Conservation (phyloP, 1,140 invertebrate species). For the Aphidius ervi region DNA sequence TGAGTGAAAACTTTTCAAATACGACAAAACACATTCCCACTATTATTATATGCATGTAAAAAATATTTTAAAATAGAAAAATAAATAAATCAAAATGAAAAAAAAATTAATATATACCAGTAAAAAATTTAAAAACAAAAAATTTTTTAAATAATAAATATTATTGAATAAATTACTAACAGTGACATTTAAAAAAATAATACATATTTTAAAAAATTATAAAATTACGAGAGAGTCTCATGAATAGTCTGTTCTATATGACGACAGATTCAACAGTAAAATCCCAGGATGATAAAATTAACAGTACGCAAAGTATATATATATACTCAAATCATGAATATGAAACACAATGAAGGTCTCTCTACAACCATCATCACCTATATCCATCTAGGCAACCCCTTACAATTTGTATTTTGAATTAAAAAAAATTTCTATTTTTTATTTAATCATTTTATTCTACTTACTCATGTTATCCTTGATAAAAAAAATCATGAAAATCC, state of each 20-base stretch:
- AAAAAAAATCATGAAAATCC: background rate
- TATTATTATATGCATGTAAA: no score
- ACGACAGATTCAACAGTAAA: slow-evolving; percentile 11
- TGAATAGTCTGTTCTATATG: slow-evolving; percentile 12
- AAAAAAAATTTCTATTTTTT: background rate
- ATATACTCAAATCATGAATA: slow-evolving; percentile 24
- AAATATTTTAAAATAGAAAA: no score
- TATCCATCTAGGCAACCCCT: slow-evolving; percentile 1
- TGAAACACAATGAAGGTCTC: slow-evolving; percentile 21
- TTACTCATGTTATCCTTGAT: background rate
- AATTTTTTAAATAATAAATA: no score
- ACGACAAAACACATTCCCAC: no score
- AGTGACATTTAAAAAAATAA: background rate
- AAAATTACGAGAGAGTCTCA: background rate
- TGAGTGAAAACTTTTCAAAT: no score
- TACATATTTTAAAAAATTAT: no score
- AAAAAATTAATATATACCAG: no score
- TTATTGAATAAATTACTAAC: background rate
- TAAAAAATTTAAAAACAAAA: no score
- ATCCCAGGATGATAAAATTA: slow-evolving; percentile 21
- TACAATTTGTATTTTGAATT: background rate
- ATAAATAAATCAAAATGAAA: no score
- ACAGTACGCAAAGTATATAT: slow-evolving; percentile 6
- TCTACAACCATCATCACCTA: background rate
- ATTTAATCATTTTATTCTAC: background rate